These are phyloP conservation scores for Thunnus maccoyii DNA, from an alignment of 2,113 vertebrate species.

Conservation along the genomic window DNA sequence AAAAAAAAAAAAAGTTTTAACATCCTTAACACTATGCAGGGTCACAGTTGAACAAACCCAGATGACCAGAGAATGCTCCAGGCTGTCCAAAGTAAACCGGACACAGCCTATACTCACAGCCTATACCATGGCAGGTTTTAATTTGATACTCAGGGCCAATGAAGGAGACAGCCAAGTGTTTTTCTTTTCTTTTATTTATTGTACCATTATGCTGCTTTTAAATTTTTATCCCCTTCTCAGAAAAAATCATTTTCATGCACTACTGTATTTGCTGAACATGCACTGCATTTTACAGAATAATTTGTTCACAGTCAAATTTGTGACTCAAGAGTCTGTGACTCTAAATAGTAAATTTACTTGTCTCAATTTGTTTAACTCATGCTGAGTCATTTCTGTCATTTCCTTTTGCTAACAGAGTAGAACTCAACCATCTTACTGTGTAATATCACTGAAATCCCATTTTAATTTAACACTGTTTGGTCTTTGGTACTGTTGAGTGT, in stretches of 20 bases:
- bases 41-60: conserved; percentile 79
- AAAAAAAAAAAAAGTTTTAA: conserved; percentile 49
- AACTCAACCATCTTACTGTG: neutral
- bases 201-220: conserved; percentile 24
- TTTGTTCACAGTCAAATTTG: conserved; percentile 20
- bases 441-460: neutral
- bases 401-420: neutral
- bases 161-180: conserved; percentile 33
- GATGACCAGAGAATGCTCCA: conserved; percentile 73
- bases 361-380: neutral
- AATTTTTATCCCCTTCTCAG: conserved; percentile 4
- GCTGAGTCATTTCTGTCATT: conserved; percentile 1
- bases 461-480: neutral
- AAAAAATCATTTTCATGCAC: conserved; percentile 5
- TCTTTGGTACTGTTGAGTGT: neutral
- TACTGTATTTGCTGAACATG: conserved; percentile 13
- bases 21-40: conserved; percentile 70
- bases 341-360: neutral
- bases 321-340: neutral
- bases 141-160: conserved; percentile 59
- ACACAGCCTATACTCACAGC: conserved; percentile 52
- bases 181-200: conserved; percentile 48
- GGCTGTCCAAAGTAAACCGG: conserved; percentile 76
- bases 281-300: conserved; percentile 10
- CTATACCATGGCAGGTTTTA: conserved; percentile 53